Evolutionary conservation across 2,797 vertebrate genomes (phyloP), one percentile per base, ranked within the genome.

Genomic region (Periophthalmus magnuspinnatus): DNA sequence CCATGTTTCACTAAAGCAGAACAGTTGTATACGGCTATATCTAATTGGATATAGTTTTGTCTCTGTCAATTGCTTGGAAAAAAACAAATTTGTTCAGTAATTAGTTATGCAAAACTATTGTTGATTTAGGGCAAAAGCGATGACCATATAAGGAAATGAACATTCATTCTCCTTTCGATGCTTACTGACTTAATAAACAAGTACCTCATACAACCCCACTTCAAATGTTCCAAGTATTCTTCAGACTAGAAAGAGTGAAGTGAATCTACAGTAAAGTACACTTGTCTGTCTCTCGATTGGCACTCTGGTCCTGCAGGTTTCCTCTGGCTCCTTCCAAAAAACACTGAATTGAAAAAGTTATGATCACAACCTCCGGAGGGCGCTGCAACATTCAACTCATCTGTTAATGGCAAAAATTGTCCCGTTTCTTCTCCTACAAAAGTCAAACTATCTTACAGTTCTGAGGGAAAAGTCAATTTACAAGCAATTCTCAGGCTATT

Each of bases 361-460:
- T 69, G 68, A 45, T 72, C 61, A 47, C 38, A 16, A 80, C 66
- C 80, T 76, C 33, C 34, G 75, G 76, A 84, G 80, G 82, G 84
- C 85, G 80, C 81, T 64, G 70, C 71, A 82, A 91, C 88, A 89
- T 91, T 88, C 89, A 88, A 81, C 65, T 41, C 72, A 78, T 70
- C 72, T 21, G 1, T 80, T 84, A 86, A 81, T 52, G 78, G 78
- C 79, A 88, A 80, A 80, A 73, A 72, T 80, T 28, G 7, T 68
- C 78, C 70, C 77, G 47, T 69, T 71, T 71, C 76, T 70, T 62
- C 69, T 68, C 69, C 72, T 67, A 62, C 72, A 81, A 67, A 80
- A 80, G 47, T 85, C 79, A 83, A 80, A 84, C 69, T 78, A 83
- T 88, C 70, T 78, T 84, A 88, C 86, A 87, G 79, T 58, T 76